Percentiles rank a stretch among this genome's conserved stretches.
Conservation (phyloP, 2,113 vertebrate species). For the Onychorhynchus coronatus region DNA sequence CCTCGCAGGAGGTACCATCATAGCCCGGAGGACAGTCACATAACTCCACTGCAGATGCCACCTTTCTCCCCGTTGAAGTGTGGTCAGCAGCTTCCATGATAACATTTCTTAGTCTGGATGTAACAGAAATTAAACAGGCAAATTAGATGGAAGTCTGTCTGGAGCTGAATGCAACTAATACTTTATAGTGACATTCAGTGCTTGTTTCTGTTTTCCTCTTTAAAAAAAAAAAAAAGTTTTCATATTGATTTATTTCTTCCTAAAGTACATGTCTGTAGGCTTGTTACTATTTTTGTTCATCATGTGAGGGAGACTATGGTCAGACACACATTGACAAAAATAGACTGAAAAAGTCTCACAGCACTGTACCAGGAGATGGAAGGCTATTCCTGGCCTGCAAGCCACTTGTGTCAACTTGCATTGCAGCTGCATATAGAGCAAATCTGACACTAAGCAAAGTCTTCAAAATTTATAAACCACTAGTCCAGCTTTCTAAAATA, state of each 20-base stretch:
- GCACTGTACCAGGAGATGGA: not conserved
- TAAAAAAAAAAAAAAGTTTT: not conserved
- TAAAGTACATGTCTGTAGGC: not conserved
- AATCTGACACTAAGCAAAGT: not conserved
- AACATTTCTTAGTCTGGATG: constrained; percentile 68
- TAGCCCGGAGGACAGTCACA: constrained; percentile 84
- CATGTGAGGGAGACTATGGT: not conserved
- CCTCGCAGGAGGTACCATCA: constrained; percentile 84
- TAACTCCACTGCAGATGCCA: constrained; percentile 77
- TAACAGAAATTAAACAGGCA: not conserved
- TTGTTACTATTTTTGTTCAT: not conserved
- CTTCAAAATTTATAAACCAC: not conserved
- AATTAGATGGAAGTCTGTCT: not conserved
- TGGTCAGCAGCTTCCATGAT: constrained; percentile 75
- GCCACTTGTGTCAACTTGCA: not conserved
- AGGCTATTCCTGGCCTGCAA: constrained; percentile 3
- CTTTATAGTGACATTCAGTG: not conserved
- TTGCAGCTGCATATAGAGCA: not conserved
- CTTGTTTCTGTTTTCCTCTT: not conserved
- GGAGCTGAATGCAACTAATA: not conserved
- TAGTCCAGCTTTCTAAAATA: not conserved
- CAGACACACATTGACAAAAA: not conserved
- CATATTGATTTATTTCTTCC: not conserved
- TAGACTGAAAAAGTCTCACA: not conserved
- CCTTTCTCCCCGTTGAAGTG: constrained; percentile 31